Percentiles rank a stretch among this genome's conserved stretches.
Conservation (phyloP, 2,888 invertebrate species). For the Adineta ricciae region DNA sequence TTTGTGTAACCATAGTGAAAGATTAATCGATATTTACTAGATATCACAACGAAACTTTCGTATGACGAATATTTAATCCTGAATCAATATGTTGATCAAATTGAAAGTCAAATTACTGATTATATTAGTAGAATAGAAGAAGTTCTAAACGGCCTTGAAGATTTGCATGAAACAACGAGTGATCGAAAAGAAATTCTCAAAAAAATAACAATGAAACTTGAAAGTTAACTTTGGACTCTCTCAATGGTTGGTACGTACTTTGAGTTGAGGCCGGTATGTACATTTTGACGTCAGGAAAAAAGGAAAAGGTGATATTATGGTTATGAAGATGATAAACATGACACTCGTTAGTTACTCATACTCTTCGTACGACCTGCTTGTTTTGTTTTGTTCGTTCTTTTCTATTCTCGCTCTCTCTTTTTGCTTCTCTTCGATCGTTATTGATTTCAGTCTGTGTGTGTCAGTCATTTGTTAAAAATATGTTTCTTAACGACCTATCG, state of each 20-base stretch:
- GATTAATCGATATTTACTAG: not conserved
- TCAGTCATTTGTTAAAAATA: not conserved
- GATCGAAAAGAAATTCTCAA: no score
- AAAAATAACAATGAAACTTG: no score
- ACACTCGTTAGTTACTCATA: not conserved
- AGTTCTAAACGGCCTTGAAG: not conserved
- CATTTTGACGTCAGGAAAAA: not conserved
- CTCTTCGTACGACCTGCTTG: not conserved
- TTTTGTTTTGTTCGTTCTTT: not conserved
- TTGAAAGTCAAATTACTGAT: not conserved
- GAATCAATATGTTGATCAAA: not conserved
- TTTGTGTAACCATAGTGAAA: no score
- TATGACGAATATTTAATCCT: not conserved
- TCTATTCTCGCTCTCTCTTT: not conserved
- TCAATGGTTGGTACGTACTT: not conserved
- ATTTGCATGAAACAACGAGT: not conserved
- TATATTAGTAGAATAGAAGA: not conserved
- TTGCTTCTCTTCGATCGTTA: not conserved
- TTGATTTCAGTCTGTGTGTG: not conserved
- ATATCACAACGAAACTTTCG: not conserved
- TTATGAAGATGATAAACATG: not conserved
- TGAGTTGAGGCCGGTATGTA: not conserved
- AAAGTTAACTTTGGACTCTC: not conserved
- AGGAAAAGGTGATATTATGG: not conserved
- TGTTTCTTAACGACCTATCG: not conserved